phyloP scores from a whole-genome alignment of 1,140 invertebrate species.

The Lucilia sericata region DNA sequence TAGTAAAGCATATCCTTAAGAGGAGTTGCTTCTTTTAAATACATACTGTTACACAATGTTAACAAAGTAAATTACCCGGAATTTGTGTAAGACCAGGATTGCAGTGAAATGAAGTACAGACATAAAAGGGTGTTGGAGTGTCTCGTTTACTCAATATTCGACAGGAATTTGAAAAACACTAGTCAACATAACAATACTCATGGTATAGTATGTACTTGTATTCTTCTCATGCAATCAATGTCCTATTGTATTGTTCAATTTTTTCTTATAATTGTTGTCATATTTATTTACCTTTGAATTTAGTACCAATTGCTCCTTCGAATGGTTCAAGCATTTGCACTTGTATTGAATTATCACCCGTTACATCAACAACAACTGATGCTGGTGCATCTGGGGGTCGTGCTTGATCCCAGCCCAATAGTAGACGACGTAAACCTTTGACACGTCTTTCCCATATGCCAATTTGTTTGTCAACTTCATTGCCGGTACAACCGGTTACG shows the following conservation, averaged over 20 bases:
- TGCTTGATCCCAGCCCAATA: slow-evolving; percentile 74
- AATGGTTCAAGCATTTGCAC: slow-evolving; percentile 72
- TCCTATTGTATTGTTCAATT: neutral
- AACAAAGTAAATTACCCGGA: too few relatives aligned
- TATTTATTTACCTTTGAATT: slow-evolving; percentile 82
- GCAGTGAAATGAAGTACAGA: too few relatives aligned
- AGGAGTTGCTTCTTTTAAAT: too few relatives aligned
- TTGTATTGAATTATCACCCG: slow-evolving; percentile 80
- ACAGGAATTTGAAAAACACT: too few relatives aligned
- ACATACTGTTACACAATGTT: too few relatives aligned
- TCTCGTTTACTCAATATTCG: too few relatives aligned
- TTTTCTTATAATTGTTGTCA: neutral
- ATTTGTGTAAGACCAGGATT: too few relatives aligned
- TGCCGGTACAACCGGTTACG: slow-evolving; percentile 76
- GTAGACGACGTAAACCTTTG: slow-evolving; percentile 78
- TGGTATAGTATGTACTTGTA: too few relatives aligned
- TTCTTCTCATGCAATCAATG: slow-evolving; percentile 6
- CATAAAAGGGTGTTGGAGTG: too few relatives aligned
- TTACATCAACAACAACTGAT: slow-evolving; percentile 84
- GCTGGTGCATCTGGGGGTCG: slow-evolving; percentile 84
- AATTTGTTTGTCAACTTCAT: slow-evolving; percentile 85
- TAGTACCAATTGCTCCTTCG: slow-evolving; percentile 82
- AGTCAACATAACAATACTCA: too few relatives aligned
- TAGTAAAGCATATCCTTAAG: too few relatives aligned
- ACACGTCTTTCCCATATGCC: slow-evolving; percentile 88